Evolutionary conservation across 2,888 invertebrate genomes (phyloP).

Genomic region (Polietes domitor): DNA sequence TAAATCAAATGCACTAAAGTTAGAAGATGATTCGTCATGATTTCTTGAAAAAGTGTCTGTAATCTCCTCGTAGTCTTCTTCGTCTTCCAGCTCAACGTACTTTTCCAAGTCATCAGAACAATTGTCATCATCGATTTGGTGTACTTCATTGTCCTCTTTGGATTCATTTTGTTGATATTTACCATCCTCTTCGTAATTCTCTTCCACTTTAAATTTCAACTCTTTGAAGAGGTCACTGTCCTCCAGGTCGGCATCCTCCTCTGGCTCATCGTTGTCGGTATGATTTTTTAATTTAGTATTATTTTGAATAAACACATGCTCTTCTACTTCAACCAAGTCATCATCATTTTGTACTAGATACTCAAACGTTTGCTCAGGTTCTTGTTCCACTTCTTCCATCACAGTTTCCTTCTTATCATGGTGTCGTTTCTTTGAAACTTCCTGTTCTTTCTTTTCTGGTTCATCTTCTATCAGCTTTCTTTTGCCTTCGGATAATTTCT

Average conservation of each 20-base stretch:
- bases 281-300: background rate
- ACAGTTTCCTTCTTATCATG: constrained; percentile 64
- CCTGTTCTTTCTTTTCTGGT: constrained; percentile 10
- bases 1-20: background rate
- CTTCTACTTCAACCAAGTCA: constrained; percentile 35
- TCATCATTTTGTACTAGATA: constrained; percentile 47
- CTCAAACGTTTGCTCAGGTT: constrained; percentile 44
- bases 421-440: constrained; percentile 42
- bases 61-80: constrained; percentile 35
- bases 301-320: constrained; percentile 14
- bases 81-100: constrained; percentile 38
- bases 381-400: constrained; percentile 58
- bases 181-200: constrained; percentile 9
- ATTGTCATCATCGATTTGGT: background rate
- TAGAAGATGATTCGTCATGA: background rate
- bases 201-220: constrained; percentile 49
- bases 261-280: background rate
- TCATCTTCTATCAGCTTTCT: too few species aligned
- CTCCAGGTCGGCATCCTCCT: constrained; percentile 26
- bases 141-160: constrained; percentile 8
- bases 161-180: background rate
- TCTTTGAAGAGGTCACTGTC: constrained; percentile 61
- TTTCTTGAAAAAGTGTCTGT: background rate
- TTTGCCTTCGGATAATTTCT: background rate
- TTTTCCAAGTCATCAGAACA: constrained; percentile 19